Percentiles rank a stretch among this genome's conserved stretches.
Conservation (phyloP, 23 tunicate species). For the Halocynthia roretzi region DNA sequence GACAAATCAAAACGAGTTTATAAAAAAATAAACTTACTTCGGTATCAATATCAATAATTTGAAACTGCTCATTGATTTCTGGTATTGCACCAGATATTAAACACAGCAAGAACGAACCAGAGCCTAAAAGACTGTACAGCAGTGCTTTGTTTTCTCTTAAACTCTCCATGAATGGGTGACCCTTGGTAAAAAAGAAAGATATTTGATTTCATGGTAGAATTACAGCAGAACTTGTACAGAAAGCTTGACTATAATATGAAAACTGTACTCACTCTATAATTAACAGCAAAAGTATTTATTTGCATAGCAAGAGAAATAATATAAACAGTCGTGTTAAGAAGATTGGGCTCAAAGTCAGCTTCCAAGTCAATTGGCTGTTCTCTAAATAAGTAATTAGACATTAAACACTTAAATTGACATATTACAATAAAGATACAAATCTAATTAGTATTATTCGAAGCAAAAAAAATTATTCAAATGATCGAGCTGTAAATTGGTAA, state of each 20-base stretch:
- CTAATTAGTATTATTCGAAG: not conserved
- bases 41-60: slow-evolving; percentile 41
- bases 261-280: slow-evolving; percentile 66
- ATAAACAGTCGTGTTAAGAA: slow-evolving; percentile 92
- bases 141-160: slow-evolving; percentile 77
- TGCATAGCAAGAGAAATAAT: slow-evolving; percentile 89
- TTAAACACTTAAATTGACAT: not conserved
- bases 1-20: too few species aligned
- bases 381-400: slow-evolving; percentile 20
- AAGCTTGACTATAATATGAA: not conserved
- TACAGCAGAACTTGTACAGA: not conserved
- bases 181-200: slow-evolving; percentile 28
- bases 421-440: not conserved
- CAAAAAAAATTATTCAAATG: not conserved
- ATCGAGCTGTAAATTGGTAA: not conserved
- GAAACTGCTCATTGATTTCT: slow-evolving; percentile 68
- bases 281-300: slow-evolving; percentile 78
- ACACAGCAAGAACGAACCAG: slow-evolving; percentile 43
- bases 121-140: slow-evolving; percentile 45
- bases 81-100: slow-evolving; percentile 55
- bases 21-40: slow-evolving; percentile 35
- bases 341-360: slow-evolving; percentile 91
- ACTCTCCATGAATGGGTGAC: slow-evolving; percentile 95
- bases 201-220: not conserved
- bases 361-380: slow-evolving; percentile 74